Evolutionary conservation across 1,140 invertebrate genomes (phyloP).

Genomic region (Trachymyrmex cornetzi): DNA sequence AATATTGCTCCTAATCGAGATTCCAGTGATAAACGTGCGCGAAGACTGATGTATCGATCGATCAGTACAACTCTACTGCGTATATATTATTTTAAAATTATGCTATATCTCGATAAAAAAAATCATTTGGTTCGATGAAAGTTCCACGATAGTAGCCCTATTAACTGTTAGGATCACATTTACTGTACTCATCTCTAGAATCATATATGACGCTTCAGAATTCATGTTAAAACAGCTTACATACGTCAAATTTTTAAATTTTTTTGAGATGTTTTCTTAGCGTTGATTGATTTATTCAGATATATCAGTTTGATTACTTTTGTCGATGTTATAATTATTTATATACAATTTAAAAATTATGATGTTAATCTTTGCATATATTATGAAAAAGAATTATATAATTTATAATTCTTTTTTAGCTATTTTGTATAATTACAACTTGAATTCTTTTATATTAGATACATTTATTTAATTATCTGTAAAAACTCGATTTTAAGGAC

Average conservation of each 20-base stretch:
- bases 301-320: background rate
- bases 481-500: background rate
- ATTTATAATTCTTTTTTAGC: background rate
- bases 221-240: background rate
- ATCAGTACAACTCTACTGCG: background rate
- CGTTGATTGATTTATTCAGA: background rate
- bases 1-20: background rate
- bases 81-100: constrained; percentile 13
- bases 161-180: background rate
- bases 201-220: background rate
- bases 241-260: background rate
- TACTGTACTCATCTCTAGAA: background rate
- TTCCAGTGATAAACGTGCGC: background rate
- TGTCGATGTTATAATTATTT: background rate
- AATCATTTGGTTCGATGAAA: background rate
- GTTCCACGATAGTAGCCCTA: background rate
- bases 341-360: background rate
- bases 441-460: constrained; percentile 2
- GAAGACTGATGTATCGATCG: constrained; percentile 6
- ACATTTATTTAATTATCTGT: constrained; percentile 1
- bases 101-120: background rate
- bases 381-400: too few relatives aligned
- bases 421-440: constrained; percentile 8
- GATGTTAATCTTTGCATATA: background rate
- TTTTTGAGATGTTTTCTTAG: background rate